Evolutionary conservation across 2,888 invertebrate genomes (phyloP).

Genomic region (Diplolepis rosae): DNA sequence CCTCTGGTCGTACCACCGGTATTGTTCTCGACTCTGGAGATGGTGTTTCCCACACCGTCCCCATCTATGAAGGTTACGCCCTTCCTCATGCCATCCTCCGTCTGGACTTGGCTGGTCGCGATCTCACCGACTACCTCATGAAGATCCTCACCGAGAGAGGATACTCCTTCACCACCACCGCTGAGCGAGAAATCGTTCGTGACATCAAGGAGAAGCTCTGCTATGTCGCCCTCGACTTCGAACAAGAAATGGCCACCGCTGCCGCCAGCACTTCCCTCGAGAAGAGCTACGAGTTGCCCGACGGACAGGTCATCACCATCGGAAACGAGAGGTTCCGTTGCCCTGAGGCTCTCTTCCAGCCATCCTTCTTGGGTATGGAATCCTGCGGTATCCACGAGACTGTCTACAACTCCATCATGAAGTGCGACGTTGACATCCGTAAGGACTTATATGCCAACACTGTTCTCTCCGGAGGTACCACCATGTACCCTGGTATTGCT

Average conservation of each 20-base stretch:
- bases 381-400: constrained; percentile 93
- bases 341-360: constrained; percentile 93
- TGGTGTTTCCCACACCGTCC: constrained; percentile 94
- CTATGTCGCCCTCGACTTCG: constrained; percentile 94
- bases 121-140: constrained; percentile 97
- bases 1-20: constrained; percentile 94
- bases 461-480: constrained; percentile 93
- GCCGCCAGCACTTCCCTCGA: constrained; percentile 77
- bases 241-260: constrained; percentile 96
- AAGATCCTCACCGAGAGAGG: constrained; percentile 97
- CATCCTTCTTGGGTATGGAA: constrained; percentile 93
- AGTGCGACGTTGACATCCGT: constrained; percentile 94
- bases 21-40: constrained; percentile 94
- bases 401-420: constrained; percentile 95
- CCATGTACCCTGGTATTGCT: constrained; percentile 98
- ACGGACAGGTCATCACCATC: constrained; percentile 90
- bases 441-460: constrained; percentile 94
- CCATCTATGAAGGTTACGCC: constrained; percentile 93
- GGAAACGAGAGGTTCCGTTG: constrained; percentile 92
- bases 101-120: constrained; percentile 96
- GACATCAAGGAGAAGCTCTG: constrained; percentile 96
- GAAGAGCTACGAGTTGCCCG: constrained; percentile 94
- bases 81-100: constrained; percentile 97
- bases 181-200: constrained; percentile 95
- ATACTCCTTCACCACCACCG: constrained; percentile 96